A percentile compares a stretch with the other conserved stretches of the same genome.
Conservation (phyloP, 1,140 invertebrate genomes). For the Laupala kohalensis region DNA sequence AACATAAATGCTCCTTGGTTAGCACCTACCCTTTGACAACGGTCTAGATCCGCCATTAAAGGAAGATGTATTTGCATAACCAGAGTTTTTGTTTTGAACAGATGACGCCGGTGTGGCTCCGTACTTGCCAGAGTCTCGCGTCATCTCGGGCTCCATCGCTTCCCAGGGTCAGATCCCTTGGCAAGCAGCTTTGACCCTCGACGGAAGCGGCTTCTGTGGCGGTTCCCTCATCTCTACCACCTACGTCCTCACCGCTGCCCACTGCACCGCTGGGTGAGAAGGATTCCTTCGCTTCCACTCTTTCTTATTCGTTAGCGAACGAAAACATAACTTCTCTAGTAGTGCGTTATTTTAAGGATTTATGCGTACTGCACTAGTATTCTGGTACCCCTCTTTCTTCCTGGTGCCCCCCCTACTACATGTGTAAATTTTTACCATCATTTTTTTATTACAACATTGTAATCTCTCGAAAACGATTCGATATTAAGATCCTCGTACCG, state of each 20-base stretch:
- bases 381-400: too few species aligned
- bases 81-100: not conserved
- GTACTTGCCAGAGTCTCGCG: not conserved
- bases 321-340: not conserved
- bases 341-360: not conserved
- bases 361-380: too few species aligned
- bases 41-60: too few species aligned
- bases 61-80: too few species aligned
- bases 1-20: too few species aligned
- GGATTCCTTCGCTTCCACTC: not conserved
- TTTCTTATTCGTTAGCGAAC: not conserved
- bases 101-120: not conserved
- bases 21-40: too few species aligned
- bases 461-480: too few species aligned
- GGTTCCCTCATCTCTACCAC: constrained; percentile 33
- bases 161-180: constrained; percentile 10
- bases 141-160: not conserved
- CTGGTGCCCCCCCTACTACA: too few species aligned
- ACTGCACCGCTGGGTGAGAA: constrained; percentile 25
- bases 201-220: constrained; percentile 34
- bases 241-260: constrained; percentile 39
- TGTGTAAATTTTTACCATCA: too few species aligned
- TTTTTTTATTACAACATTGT: too few species aligned
- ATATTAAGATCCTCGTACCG: too few species aligned
- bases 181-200: constrained; percentile 14